Conservation (phyloP, 2,113 vertebrate species). For the Aix galericulata region DNA sequence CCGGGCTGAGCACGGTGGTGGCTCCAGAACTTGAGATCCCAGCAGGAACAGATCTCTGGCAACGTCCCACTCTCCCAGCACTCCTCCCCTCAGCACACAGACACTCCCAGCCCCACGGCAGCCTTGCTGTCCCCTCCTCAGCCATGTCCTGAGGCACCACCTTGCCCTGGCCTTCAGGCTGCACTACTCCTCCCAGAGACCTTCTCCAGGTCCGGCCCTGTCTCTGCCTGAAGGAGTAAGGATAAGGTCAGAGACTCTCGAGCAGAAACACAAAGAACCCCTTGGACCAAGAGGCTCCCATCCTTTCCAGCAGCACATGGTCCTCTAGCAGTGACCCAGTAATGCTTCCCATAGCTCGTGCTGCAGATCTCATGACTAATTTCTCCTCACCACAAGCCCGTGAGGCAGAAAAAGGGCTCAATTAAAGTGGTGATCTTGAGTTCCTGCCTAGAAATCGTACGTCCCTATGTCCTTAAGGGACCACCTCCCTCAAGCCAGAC, state of each 20-base stretch:
- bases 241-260: neutral
- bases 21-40: neutral
- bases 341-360: neutral
- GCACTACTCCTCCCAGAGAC: neutral
- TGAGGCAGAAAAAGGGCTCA: conserved; percentile 29
- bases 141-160: neutral
- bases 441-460: neutral
- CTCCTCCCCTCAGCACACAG: neutral
- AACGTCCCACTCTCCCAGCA: neutral
- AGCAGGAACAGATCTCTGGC: neutral
- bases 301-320: neutral
- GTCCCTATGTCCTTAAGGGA: neutral
- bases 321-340: neutral
- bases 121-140: neutral
- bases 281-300: accelerated
- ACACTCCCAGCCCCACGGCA: accelerated
- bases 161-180: neutral
- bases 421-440: neutral
- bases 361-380: conserved; percentile 50
- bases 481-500: neutral
- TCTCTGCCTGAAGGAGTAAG: neutral
- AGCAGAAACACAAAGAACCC: neutral
- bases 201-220: neutral
- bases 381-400: neutral
- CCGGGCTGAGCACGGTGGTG: neutral